Base-by-base conservation (phyloP, 2,797 vertebrate species). In the Philypnodon macrostomus region DNA sequence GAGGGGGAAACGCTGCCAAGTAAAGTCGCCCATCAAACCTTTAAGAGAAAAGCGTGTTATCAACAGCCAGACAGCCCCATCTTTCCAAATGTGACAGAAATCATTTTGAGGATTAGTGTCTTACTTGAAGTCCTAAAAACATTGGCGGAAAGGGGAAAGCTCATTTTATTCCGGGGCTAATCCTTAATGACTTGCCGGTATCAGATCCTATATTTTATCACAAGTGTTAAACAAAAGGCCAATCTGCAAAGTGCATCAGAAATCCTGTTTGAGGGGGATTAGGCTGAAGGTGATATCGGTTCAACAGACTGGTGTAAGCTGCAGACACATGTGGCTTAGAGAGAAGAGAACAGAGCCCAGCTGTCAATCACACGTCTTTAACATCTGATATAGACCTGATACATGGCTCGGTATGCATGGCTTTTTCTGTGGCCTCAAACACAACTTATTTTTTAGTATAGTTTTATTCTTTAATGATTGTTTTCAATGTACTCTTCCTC, bases 131-230 rank as follows among this genome's bases (percentile, higher is more conserved):
- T 41, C 27, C 27, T 47, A 41, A 49, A 69, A 63, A 57, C 61
- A 65, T 6, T 18, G 49, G 45, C 47, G 54, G 19, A 39, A 62
- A 60, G 7, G 30, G 58, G 50, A 68, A 58, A 68, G 24, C 17
- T 37, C 21, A 62, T 55, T 57, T 65, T 31, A 49, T 41, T 14
- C 14, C 36, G 23, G 32, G 14, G 32, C 52, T 78, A 67, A 78
- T 69, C 72, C 58, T 49, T 67, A 64, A 64, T 71, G 29, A 67
- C 24, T 56, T 68, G 24, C 42, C 29, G 17, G 1, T 64, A 76
- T 76, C 62, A 56, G 67, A 75, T 67, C 50, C 38, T 39, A 3
- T 23, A 7, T 46, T 41, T 63, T 56, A 63, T 71, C 63, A 37
- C 33, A 51, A n/a, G 51, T 61, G 55, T 21, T 47, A 17, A 69